Conservation (phyloP, 2,888 invertebrate genomes). For the Chironomus tentans region DNA sequence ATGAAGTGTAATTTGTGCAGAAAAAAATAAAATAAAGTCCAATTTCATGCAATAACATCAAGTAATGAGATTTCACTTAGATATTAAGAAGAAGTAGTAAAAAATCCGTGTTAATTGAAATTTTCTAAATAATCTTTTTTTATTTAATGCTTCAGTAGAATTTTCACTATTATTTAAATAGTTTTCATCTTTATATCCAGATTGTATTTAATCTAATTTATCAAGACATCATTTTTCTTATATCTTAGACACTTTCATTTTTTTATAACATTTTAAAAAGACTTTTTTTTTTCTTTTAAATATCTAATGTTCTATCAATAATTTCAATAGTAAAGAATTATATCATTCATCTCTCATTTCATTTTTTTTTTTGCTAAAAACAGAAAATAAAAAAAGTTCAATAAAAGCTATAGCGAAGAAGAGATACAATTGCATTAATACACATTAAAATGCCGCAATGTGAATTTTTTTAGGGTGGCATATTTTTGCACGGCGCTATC, state of each 20-base stretch:
- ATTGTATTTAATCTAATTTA: constrained; percentile 1
- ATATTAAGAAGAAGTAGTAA: no score
- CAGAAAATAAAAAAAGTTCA: not conserved
- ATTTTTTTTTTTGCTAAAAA: not conserved
- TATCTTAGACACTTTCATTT: not conserved
- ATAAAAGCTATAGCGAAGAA: not conserved
- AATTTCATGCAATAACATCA: no score
- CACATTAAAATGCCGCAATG: not conserved
- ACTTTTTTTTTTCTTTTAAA: not conserved
- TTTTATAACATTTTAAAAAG: constrained; percentile 5
- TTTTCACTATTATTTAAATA: not conserved
- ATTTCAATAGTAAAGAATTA: not conserved
- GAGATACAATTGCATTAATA: constrained; percentile 4
- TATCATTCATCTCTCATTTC: not conserved
- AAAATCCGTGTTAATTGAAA: not conserved
- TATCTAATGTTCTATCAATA: not conserved
- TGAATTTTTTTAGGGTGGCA: not conserved
- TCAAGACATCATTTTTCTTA: not conserved
- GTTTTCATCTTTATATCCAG: not conserved
- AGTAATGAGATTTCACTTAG: no score
- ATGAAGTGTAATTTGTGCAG: no score
- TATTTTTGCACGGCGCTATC: not conserved
- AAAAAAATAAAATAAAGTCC: no score
- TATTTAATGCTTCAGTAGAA: not conserved
- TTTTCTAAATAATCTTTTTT: constrained; percentile 4